Evolutionary conservation across 2,888 invertebrate species (phyloP), one percentile per base, ranked within the genome.

Genomic region (Rhagium mordax): DNA sequence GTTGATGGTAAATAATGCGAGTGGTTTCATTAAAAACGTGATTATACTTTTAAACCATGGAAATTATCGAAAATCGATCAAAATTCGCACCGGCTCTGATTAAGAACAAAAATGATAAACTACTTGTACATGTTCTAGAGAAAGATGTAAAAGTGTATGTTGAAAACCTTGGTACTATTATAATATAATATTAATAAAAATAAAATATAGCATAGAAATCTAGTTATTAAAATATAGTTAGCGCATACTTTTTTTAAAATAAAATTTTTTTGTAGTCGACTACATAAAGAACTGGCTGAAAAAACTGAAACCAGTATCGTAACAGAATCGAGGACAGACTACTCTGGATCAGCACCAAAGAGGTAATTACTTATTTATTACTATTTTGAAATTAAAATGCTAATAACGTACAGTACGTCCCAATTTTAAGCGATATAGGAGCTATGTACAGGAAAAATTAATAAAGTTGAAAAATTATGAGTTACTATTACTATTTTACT

Each of bases 31-130:
- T 41, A 13, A 41, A 3, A 41, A n/a, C n/a, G n/a, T n/a, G n/a
- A n/a, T n/a, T n/a, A n/a, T n/a, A n/a, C n/a, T n/a, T n/a, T n/a
- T n/a, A n/a, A n/a, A n/a, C n/a, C 18, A 65, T 41, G 24, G 59
- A 64, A n/a, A 62, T 61, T 27, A 68, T 83, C 13, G 82, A 82
- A 76, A 80, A 79, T 27, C 79, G 79, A 13, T 55, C 41, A 21
- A 84, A 84, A 82, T 81, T 78, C 55, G 55, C 82, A n/a, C 85
- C 85, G 6, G 85, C 82, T 2, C 78, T 77, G 78, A 82, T 85
- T 69, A 79, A 73, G 55, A 73, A 74, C 53, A 74, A 77, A 49
- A 70, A 64, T 27, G 70, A 64, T 33, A 71, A 79, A 27, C 76
- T 84, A 18, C 77, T 70, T 53, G 48, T 84, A 21, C 74, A 82